phyloP scores from a whole-genome alignment of 2,797 vertebrate species.

The Sebastes trivittatus region DNA sequence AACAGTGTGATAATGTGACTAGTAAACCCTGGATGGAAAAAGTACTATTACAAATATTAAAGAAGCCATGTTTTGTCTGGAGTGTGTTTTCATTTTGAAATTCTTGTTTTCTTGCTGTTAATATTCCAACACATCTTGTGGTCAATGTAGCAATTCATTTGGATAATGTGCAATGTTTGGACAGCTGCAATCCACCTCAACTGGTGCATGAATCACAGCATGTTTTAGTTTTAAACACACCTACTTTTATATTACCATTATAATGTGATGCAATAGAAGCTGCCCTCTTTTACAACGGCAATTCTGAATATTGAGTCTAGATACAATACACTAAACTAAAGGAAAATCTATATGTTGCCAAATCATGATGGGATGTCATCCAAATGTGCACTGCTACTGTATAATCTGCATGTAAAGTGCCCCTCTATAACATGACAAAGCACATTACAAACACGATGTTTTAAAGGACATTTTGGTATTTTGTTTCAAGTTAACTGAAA shows the following conservation, averaged over 20 bases:
- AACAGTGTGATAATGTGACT: conserved; percentile 35
- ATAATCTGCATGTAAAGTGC: conserved; percentile 13
- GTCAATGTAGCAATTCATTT: conserved; percentile 30
- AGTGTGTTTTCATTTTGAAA: conserved; percentile 24
- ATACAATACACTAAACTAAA: neutral
- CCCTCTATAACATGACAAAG: conserved; percentile 68
- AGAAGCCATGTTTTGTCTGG: conserved; percentile 23
- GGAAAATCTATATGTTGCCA: neutral
- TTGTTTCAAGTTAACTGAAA: conserved; percentile 72
- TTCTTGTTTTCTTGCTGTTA: neutral
- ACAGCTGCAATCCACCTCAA: conserved; percentile 36
- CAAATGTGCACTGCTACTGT: conserved; percentile 19
- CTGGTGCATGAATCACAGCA: conserved; percentile 59
- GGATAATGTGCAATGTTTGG: conserved; percentile 41
- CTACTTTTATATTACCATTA: conserved; percentile 53
- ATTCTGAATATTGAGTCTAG: neutral
- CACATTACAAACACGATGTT: conserved; percentile 62
- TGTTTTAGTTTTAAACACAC: conserved; percentile 46
- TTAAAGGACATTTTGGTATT: conserved; percentile 69
- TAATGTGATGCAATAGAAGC: conserved; percentile 36
- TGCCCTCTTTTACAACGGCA: neutral
- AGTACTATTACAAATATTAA: conserved; percentile 15
- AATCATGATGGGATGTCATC: conserved; percentile 17
- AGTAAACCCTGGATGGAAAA: conserved; percentile 11
- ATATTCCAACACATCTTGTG: conserved; percentile 55